These are phyloP conservation scores for Orchestes rusci DNA, from an alignment of 2,888 invertebrate species.

Conservation along the genomic window DNA sequence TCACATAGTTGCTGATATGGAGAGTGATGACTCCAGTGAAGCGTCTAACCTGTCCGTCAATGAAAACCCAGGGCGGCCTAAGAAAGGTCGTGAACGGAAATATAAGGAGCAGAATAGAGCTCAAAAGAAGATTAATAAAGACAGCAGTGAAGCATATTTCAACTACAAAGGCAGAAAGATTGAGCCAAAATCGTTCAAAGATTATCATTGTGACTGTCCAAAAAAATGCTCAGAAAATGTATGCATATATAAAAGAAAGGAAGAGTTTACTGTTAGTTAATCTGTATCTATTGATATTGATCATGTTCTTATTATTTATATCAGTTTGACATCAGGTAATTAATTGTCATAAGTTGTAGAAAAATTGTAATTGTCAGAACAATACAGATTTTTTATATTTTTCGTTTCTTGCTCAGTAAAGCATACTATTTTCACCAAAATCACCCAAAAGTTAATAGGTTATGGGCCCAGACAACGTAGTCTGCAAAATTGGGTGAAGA, in stretches of 20 bases:
- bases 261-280: no score
- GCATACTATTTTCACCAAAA: no score
- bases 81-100: conserved; percentile 12
- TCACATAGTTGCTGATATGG: conserved; percentile 10
- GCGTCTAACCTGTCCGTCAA: background rate
- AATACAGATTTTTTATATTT: no score
- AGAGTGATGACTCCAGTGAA: conserved; percentile 9
- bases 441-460: no score
- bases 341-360: no score
- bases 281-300: no score
- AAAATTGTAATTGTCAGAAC: no score
- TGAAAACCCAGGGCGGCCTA: conserved; percentile 7
- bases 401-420: no score
- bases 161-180: conserved; percentile 9
- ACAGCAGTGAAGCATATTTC: conserved; percentile 8
- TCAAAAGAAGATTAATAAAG: conserved; percentile 10
- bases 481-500: no score
- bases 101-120: conserved; percentile 7
- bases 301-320: no score
- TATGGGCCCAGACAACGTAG: no score
- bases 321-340: no score
- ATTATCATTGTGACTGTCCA: conserved; percentile 5
- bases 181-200: conserved; percentile 2
- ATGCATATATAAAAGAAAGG: conserved; percentile 10
- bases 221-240: conserved; percentile 8